Conservation (phyloP, 2,797 vertebrate genomes). For the Enteromius mattozi region DNA sequence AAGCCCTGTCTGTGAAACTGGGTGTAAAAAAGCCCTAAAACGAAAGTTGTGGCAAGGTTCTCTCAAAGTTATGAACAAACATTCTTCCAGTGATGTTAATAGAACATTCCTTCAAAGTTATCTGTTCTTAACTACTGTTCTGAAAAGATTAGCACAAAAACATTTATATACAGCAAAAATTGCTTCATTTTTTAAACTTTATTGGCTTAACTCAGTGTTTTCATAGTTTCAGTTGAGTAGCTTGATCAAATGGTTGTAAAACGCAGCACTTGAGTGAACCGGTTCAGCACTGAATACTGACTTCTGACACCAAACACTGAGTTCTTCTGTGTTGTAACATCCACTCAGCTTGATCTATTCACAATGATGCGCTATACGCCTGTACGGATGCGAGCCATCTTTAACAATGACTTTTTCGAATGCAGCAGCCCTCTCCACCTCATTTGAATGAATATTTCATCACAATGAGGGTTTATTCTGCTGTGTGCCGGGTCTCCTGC, state of each 20-base stretch:
- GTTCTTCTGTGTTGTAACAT: conserved; percentile 17
- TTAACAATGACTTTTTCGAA: conserved; percentile 76
- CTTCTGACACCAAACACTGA: conserved; percentile 1
- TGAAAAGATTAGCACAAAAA: background rate
- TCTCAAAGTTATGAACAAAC: background rate
- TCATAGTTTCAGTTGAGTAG: background rate
- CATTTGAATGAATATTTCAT: conserved; percentile 77
- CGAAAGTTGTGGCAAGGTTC: background rate
- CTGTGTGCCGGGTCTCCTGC: conserved; percentile 29
- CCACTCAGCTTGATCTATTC: conserved; percentile 68
- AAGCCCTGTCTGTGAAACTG: too few species aligned
- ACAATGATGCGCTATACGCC: conserved; percentile 74
- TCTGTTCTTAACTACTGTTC: background rate
- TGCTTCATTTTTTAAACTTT: background rate
- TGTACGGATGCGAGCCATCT: conserved; percentile 76
- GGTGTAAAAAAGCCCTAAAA: too few species aligned
- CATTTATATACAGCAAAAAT: background rate
- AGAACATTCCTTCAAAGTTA: background rate
- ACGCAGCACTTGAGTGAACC: background rate
- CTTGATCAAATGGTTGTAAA: background rate
- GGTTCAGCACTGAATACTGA: background rate
- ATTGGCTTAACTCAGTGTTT: background rate
- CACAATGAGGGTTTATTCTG: conserved; percentile 41
- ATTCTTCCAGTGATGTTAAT: background rate
- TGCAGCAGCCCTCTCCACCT: conserved; percentile 71